Conservation (phyloP, 2,888 invertebrate genomes). For the Copidosoma aretas region DNA sequence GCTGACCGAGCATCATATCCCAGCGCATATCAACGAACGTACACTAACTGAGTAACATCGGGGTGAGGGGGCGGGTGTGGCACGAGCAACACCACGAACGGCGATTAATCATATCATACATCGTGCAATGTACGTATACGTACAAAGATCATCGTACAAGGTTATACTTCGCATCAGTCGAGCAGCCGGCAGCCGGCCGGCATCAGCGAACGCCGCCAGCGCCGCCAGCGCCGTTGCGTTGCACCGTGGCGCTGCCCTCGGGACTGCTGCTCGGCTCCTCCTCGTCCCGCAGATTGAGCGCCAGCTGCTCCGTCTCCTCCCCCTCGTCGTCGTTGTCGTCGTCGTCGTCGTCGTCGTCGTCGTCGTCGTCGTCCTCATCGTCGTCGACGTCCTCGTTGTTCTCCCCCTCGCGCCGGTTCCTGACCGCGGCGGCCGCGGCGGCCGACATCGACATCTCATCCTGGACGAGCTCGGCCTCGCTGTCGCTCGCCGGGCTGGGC, state of each 20-base stretch:
- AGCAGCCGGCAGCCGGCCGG: neutral
- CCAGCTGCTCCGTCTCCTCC: constrained; percentile 17
- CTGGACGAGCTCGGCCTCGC: constrained; percentile 40
- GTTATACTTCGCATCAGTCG: constrained; percentile 22
- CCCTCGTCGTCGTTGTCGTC: constrained; percentile 19
- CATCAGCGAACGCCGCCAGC: constrained; percentile 28
- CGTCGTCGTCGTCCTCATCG: constrained; percentile 44
- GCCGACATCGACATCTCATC: constrained; percentile 43
- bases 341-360: constrained; percentile 32
- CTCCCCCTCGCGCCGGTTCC: constrained; percentile 50
- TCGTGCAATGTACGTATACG: neutral
- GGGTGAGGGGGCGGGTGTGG: neutral
- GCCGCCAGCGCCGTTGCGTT: neutral
- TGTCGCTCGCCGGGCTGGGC: constrained; percentile 52
- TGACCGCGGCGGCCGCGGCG: constrained; percentile 47
- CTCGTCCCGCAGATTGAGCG: constrained; percentile 33
- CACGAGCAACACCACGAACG: neutral
- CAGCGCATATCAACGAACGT: neutral
- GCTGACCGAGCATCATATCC: too few relatives aligned
- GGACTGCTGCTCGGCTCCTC: constrained; percentile 35
- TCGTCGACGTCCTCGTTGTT: constrained; percentile 42
- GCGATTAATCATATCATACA: too few relatives aligned
- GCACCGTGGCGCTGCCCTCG: constrained; percentile 21
- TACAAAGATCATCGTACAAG: constrained; percentile 21
- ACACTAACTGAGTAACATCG: too few relatives aligned